These are phyloP conservation scores for Ageneiosus marmoratus DNA, from an alignment of 2,113 vertebrate genomes.

Conservation along the genomic window DNA sequence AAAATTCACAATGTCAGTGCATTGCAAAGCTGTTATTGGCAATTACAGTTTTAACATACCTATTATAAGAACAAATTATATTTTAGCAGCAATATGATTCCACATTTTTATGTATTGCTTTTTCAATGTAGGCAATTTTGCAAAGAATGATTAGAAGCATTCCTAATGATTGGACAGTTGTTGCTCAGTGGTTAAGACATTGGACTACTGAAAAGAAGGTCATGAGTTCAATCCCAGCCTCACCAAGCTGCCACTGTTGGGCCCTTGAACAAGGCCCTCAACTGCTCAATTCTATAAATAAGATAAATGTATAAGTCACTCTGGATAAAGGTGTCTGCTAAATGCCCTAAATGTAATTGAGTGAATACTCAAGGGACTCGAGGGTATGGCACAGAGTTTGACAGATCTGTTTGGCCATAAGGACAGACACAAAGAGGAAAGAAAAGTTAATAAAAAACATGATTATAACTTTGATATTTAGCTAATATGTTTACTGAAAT, in stretches of 20 bases:
- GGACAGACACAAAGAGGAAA: neutral
- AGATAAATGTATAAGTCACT: too few relatives aligned
- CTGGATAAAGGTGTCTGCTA: too few relatives aligned
- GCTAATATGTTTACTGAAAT: conserved; percentile 13
- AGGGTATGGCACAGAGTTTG: neutral
- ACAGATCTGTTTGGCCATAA: neutral
- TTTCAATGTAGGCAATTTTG: neutral
- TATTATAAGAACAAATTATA: neutral
- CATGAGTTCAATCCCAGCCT: too few relatives aligned
- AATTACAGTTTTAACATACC: neutral
- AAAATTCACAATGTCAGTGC: neutral
- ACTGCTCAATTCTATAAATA: too few relatives aligned
- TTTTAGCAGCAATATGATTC: neutral
- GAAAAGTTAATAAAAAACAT: neutral
- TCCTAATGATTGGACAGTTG: neutral
- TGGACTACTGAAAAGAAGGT: too few relatives aligned
- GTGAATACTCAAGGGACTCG: neutral
- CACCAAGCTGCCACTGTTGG: too few relatives aligned
- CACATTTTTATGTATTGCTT: neutral
- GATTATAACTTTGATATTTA: neutral
- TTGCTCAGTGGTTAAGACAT: too few relatives aligned
- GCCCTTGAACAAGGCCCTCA: too few relatives aligned
- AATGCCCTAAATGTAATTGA: too few relatives aligned
- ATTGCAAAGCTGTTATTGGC: neutral
- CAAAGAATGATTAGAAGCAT: conserved; percentile 17